Evolutionary conservation across 37 sponge, comb jelly and placozoan species (phyloP).

Genomic region (Spongilla lacustris): DNA sequence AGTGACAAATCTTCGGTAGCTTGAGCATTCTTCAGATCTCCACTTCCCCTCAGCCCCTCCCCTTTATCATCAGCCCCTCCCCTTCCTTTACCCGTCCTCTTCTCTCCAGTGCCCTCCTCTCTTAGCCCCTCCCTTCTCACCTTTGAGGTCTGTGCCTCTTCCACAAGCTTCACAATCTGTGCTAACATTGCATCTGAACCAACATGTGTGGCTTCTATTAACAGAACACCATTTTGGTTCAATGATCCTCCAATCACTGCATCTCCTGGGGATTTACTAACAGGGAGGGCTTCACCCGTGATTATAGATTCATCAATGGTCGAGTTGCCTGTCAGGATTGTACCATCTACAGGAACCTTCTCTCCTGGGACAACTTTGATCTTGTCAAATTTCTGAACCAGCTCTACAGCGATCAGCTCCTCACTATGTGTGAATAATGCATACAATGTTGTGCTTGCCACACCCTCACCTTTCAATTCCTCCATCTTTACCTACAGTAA

Average conservation of each 20-base stretch:
- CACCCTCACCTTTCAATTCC: not conserved
- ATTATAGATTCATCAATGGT: slow-evolving; percentile 77
- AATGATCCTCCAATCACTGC: slow-evolving; percentile 73
- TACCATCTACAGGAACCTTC: slow-evolving; percentile 85
- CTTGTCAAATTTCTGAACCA: slow-evolving; percentile 75
- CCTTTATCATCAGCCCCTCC: too few relatives aligned
- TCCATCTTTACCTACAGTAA: slow-evolving; percentile 31
- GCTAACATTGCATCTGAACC: slow-evolving; percentile 80
- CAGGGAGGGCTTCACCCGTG: slow-evolving; percentile 82
- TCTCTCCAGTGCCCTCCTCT: slow-evolving; percentile 90
- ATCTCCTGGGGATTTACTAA: slow-evolving; percentile 41
- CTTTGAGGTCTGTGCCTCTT: slow-evolving; percentile 89
- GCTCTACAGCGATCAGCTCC: slow-evolving; percentile 69
- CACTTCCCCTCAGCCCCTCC: too few relatives aligned
- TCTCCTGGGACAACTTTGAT: slow-evolving; percentile 78
- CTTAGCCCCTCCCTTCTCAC: slow-evolving; percentile 63
- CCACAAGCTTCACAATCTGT: slow-evolving; percentile 83
- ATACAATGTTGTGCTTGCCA: not conserved
- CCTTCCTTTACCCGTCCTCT: not conserved
- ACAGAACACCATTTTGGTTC: slow-evolving; percentile 61
- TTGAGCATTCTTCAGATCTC: too few relatives aligned
- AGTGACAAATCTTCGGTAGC: not conserved
- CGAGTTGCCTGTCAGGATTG: slow-evolving; percentile 61
- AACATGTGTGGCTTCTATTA: slow-evolving; percentile 78
- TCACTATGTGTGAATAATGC: slow-evolving; percentile 29